These are phyloP conservation scores for Mamestra brassicae DNA, from an alignment of 2,888 invertebrate species.

Conservation along the genomic window DNA sequence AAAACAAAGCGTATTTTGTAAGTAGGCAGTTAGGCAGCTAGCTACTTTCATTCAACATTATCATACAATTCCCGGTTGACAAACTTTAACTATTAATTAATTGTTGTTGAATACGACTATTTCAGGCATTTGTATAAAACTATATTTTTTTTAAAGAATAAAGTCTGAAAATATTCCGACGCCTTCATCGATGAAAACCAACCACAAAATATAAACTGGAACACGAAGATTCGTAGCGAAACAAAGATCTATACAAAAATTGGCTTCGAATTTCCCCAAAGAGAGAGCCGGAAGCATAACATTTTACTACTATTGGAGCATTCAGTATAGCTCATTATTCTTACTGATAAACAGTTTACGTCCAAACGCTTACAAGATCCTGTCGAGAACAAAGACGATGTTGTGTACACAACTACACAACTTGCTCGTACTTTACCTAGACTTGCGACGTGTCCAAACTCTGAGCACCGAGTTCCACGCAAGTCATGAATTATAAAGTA, in stretches of 20 bases:
- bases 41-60: not conserved
- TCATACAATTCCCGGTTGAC: not conserved
- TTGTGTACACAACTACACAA: constrained; percentile 50
- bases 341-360: constrained; percentile 54
- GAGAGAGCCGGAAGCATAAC: constrained; percentile 52
- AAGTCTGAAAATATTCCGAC: constrained; percentile 8
- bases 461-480: constrained; percentile 61
- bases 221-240: constrained; percentile 46
- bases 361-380: constrained; percentile 40
- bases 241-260: constrained; percentile 55
- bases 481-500: constrained; percentile 65
- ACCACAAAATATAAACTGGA: constrained; percentile 38
- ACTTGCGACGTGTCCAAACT: constrained; percentile 48
- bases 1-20: constrained; percentile 1
- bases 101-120: not conserved
- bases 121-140: not conserved
- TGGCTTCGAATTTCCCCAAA: constrained; percentile 61
- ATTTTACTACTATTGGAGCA: constrained; percentile 56
- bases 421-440: constrained; percentile 28
- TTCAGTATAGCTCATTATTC: constrained; percentile 50
- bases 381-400: constrained; percentile 35
- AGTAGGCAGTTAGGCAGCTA: not conserved
- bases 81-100: not conserved
- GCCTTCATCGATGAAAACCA: constrained; percentile 7
- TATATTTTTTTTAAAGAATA: not conserved